Evolutionary conservation across 2,888 invertebrate species (phyloP).

Genomic region (Melanargia galathea): DNA sequence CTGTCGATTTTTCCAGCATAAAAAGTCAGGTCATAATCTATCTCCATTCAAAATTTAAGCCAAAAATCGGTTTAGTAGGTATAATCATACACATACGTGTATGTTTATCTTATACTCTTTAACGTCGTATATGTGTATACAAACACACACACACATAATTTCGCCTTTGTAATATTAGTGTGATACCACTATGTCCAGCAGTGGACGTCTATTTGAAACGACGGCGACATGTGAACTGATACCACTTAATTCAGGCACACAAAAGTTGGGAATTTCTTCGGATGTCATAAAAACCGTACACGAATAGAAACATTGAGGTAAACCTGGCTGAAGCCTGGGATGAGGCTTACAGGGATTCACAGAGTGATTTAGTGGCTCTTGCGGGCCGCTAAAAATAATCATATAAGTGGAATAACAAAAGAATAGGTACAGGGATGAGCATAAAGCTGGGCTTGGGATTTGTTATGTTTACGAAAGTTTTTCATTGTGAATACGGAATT

Average conservation of each 20-base stretch:
- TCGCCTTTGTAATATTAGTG: too few species aligned
- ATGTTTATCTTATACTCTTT: too few species aligned
- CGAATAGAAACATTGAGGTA: slow-evolving; percentile 14
- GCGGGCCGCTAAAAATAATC: slow-evolving; percentile 3
- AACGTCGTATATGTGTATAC: too few species aligned
- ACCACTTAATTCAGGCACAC: background rate
- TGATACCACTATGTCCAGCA: too few species aligned
- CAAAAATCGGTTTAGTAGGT: too few species aligned
- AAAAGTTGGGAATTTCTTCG: background rate
- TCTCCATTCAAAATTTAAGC: too few species aligned
- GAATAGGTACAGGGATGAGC: background rate
- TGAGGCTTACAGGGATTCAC: slow-evolving; percentile 6
- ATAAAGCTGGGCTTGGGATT: background rate
- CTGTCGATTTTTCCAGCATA: too few species aligned
- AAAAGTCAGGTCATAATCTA: too few species aligned
- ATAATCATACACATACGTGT: too few species aligned
- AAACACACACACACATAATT: too few species aligned
- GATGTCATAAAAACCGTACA: slow-evolving; percentile 13
- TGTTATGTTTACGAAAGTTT: background rate
- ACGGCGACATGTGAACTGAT: background rate
- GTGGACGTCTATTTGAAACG: too few species aligned
- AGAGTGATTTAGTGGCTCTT: slow-evolving; percentile 3
- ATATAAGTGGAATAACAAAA: slow-evolving; percentile 10
- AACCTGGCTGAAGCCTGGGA: background rate
- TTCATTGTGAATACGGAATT: background rate